A percentile compares a stretch with the other conserved stretches of the same genome.
Evolutionary conservation across 2,113 vertebrate genomes (phyloP).

Genomic region (Centrocercus urophasianus): DNA sequence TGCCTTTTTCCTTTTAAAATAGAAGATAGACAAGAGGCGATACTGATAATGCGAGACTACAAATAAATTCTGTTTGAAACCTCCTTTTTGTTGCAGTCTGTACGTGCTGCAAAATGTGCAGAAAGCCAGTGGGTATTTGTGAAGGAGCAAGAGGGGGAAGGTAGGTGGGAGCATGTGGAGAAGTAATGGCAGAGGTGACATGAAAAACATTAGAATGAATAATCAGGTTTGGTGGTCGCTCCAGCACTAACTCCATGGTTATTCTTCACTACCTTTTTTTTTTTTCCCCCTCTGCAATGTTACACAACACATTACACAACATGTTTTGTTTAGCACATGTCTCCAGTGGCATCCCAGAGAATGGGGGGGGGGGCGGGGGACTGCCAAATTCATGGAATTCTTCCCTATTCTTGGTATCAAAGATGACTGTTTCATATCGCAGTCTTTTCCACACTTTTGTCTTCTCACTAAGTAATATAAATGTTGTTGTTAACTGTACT

Average conservation of each 20-base stretch:
- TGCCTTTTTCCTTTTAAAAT: neutral
- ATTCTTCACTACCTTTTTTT: neutral
- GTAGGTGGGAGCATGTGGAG: fast-evolving
- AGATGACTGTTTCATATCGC: neutral
- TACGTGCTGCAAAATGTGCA: fast-evolving
- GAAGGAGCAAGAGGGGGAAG: neutral
- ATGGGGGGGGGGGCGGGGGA: no score
- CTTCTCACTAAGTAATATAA: neutral
- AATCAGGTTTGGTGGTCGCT: neutral
- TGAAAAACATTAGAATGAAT: neutral
- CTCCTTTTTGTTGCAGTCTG: neutral
- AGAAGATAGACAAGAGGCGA: neutral
- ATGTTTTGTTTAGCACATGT: neutral
- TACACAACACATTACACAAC: fast-evolving
- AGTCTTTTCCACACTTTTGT: neutral
- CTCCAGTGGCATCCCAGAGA: neutral
- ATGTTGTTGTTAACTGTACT: neutral
- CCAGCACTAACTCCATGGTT: neutral
- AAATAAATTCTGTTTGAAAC: neutral
- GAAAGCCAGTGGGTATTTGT: neutral
- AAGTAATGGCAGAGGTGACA: neutral
- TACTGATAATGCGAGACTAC: neutral
- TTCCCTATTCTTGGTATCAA: neutral
- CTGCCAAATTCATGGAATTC: neutral
- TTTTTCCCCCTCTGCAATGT: neutral